Base-by-base conservation (phyloP, 1,140 invertebrate species). In the Conus ventricosus region DNA sequence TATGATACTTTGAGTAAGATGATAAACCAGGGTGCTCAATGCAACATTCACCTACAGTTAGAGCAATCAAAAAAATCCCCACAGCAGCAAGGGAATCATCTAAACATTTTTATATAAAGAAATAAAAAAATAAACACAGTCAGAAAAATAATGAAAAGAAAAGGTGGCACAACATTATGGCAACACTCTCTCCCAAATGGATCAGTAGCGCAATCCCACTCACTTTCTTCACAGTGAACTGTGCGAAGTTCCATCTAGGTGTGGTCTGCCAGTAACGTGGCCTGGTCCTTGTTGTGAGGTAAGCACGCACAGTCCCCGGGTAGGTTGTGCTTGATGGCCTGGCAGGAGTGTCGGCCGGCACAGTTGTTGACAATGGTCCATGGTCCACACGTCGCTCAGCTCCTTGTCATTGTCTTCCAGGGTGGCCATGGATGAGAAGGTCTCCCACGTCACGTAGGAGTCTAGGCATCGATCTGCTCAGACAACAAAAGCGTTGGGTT, bases 381-480 rank as follows among this genome's bases (percentile, higher is more conserved):
- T 15, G 7, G 87, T 90, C 92, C 92, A 93, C 5, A 91, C 87
- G 53, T 89, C 85, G 55, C 82, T 57, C 17, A 83, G 13, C 3
- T 89, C 76, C 13, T 71, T 39, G 81, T 89, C 51, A 23, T 90
- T 87, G 53, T 82, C 60, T 17, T 88, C 87, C 51, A 87, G 71
- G 27, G 78, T 85, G n/a, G 85, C 88, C 39, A 27, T 39, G 39
- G 87, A 76, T 4, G 57, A 6, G 17, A 87, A 60, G n/a, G n/a
- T 84, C 4, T 84, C 80, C 92, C 92, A 93, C 54, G 80, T 25
- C 71, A 90, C 85, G 51, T 89, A 81, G 27, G 89, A 51, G 13
- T 90, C 89, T 25, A 89, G 63, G 81, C 92, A 93, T 7, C 88
- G 90, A 78, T 92, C 92, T 92, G 85, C 15, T 6, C 5, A 54